Evolutionary conservation across 2,797 vertebrate species (phyloP).

Genomic region (Smutsia gigantea): DNA sequence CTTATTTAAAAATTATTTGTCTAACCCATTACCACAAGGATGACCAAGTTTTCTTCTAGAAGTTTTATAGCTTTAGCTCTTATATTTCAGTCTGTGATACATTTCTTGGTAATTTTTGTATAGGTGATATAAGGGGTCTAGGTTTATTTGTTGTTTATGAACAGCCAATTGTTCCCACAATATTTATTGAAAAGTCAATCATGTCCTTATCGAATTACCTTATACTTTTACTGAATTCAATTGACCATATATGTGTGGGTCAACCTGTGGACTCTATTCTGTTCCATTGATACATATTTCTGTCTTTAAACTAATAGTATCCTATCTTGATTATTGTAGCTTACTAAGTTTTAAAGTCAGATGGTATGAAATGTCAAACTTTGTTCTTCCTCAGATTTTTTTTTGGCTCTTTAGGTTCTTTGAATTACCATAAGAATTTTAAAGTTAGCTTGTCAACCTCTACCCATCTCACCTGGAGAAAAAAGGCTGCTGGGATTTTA

Average conservation of each 20-base stretch:
- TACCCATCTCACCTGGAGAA: background rate
- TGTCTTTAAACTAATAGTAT: background rate
- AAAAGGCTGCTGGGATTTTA: background rate
- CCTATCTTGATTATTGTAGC: background rate
- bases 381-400: background rate
- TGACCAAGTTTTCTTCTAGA: background rate
- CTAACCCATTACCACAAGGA: background rate
- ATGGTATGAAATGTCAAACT: background rate
- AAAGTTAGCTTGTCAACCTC: background rate
- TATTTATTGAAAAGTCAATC: background rate
- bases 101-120: background rate
- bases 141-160: background rate
- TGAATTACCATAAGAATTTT: background rate
- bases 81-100: background rate
- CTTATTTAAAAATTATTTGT: background rate
- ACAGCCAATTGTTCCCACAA: background rate
- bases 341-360: background rate
- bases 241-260: background rate
- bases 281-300: background rate
- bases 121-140: background rate
- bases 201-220: background rate
- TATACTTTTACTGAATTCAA: background rate
- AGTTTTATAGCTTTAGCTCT: background rate
- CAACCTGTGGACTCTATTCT: background rate
- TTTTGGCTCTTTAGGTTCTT: background rate